Evolutionary conservation across 64 coral and sea anemone genomes (phyloP).

Genomic region (Montipora foliosa): DNA sequence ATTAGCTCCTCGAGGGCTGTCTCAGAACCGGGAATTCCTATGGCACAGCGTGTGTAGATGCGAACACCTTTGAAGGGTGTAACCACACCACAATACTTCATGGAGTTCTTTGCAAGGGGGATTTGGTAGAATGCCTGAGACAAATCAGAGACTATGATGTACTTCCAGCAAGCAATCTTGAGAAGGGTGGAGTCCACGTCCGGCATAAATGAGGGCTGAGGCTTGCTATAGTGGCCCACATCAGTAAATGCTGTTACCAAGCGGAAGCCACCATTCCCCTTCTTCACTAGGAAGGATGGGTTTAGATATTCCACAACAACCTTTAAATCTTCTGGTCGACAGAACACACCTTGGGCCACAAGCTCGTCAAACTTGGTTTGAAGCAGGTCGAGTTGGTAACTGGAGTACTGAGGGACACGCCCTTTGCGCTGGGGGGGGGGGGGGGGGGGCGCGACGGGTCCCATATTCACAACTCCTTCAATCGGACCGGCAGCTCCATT

Average conservation of each 20-base stretch:
- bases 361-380: constrained; percentile 37
- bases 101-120: background rate
- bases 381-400: constrained; percentile 16
- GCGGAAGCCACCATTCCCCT: background rate
- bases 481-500: constrained; percentile 42
- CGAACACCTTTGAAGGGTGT: constrained; percentile 28
- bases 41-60: background rate
- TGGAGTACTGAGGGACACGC: constrained; percentile 36
- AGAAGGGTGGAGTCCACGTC: constrained; percentile 53
- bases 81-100: constrained; percentile 64
- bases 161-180: constrained; percentile 58
- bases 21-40: constrained; percentile 31
- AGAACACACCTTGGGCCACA: background rate
- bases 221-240: constrained; percentile 27
- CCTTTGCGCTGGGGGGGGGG: background rate
- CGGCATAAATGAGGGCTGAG: constrained; percentile 43
- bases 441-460: constrained; percentile 15
- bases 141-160: constrained; percentile 4
- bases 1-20: constrained; percentile 29
- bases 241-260: constrained; percentile 33
- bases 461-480: constrained; percentile 38
- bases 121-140: constrained; percentile 35
- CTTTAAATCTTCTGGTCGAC: constrained; percentile 8
- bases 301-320: constrained; percentile 40
- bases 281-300: constrained; percentile 29